phyloP scores from a whole-genome alignment of 2,797 vertebrate genomes.

The Zenarchopterus dispar region DNA sequence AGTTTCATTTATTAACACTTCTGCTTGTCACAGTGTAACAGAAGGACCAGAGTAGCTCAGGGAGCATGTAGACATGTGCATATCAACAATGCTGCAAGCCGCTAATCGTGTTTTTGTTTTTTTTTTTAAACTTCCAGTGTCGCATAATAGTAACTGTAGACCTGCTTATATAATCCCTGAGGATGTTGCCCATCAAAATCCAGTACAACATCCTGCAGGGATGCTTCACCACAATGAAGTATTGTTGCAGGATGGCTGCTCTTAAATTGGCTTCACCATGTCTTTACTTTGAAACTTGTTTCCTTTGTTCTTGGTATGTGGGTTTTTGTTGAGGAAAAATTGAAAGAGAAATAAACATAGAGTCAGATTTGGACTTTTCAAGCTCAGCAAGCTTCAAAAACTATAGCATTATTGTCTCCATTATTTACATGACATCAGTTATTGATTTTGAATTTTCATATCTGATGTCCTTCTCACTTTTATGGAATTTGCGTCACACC shows the following conservation, averaged over 20 bases:
- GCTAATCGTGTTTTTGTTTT: constrained; percentile 29
- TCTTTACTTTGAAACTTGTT: neutral
- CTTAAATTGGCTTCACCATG: no score
- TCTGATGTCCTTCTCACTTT: constrained; percentile 12
- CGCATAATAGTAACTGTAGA: constrained; percentile 20
- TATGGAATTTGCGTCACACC: neutral
- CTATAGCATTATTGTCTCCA: neutral
- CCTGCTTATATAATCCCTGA: constrained; percentile 35
- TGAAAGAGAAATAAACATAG: no score
- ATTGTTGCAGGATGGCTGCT: neutral
- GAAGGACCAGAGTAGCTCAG: constrained; percentile 34
- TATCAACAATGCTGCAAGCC: constrained; percentile 18
- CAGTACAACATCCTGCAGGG: constrained; percentile 1
- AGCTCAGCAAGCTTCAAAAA: constrained; percentile 1
- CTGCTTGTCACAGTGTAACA: constrained; percentile 11
- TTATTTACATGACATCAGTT: constrained; percentile 17
- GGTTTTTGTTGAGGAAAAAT: neutral
- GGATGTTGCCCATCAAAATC: constrained; percentile 26
- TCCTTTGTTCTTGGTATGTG: neutral
- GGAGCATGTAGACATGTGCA: neutral
- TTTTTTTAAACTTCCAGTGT: constrained; percentile 29
- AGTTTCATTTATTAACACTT: constrained; percentile 36
- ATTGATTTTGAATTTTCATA: constrained; percentile 35
- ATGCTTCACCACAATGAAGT: constrained; percentile 11
- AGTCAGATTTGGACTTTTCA: constrained; percentile 3